phyloP scores from a whole-genome alignment of 92 coral and sea anemone genomes.

The Parazoanthus darwini region DNA sequence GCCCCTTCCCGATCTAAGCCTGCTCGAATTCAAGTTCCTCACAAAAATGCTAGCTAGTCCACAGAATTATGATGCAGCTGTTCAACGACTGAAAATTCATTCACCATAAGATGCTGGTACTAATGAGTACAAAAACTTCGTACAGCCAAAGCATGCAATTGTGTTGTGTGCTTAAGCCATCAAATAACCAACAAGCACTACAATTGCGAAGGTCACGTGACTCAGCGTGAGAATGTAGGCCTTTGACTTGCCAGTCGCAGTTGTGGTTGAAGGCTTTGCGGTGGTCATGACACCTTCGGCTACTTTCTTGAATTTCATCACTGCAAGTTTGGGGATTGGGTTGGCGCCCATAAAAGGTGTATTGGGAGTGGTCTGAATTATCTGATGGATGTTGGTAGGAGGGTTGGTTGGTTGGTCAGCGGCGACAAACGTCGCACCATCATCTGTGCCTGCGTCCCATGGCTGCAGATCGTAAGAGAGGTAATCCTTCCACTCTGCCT shows the following conservation, averaged over 20 bases:
- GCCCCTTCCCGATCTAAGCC: no score
- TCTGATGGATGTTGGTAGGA: conserved; percentile 25
- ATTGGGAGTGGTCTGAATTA: conserved; percentile 35
- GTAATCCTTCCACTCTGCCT: conserved; percentile 28
- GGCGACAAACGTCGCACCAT: conserved; percentile 6
- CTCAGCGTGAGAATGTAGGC: conserved; percentile 14
- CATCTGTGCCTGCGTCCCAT: conserved; percentile 62
- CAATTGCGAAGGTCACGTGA: conserved; percentile 4
- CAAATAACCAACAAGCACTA: neutral
- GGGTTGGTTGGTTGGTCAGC: conserved; percentile 28
- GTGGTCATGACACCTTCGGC: neutral
- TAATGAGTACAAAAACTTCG: no score
- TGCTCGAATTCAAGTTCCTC: neutral
- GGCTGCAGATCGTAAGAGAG: neutral
- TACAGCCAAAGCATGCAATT: neutral
- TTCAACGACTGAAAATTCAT: no score
- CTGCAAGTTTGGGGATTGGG: conserved; percentile 26
- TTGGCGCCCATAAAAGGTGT: conserved; percentile 28
- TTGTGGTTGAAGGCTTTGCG: neutral
- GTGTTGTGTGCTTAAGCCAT: neutral
- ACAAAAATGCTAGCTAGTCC: neutral
- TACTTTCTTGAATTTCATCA: conserved; percentile 39
- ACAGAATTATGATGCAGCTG: neutral
- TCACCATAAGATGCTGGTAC: neutral
- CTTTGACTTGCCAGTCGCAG: neutral